Evolutionary conservation across 2,797 vertebrate species (phyloP), one percentile per base, ranked within the genome.

Genomic region (Arrhamphus sclerolepis): DNA sequence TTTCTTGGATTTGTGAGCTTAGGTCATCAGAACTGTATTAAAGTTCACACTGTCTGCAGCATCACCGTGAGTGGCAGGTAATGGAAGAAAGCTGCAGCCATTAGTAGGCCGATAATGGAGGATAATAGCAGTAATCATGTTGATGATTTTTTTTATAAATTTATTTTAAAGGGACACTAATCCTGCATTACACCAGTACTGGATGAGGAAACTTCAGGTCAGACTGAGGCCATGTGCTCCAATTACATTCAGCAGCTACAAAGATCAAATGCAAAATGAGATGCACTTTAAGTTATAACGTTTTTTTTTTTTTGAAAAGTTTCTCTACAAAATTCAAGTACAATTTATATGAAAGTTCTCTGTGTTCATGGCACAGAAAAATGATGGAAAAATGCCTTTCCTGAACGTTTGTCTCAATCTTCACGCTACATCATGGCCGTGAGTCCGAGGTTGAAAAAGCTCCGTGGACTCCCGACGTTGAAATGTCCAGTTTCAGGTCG

Each of bases 101-200:
- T 78, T 57, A 63, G 31, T 46, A 0, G 63, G 46, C 53, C 39
- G 56, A 39, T 72, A 65, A 81, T 70, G 56, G 42, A 47, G 54
- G 63, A 75, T 77, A 70, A 84, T 81, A 5, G 51, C 60, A 38
- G 56, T 67, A 70, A 79, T 84, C 54, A 72, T 20, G 6, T 0
- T 8, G 62, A 39, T 50, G 62, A 49, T 65, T 63, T 56, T 34
- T 34, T 34, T 10, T 2, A 28, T 4, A 28, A 7, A 28, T n/a
- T n/a, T n/a, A n/a, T n/a, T n/a, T n/a, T 50, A 18, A 44, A 62
- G 47, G 4, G 14, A 28, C 13, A 59, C 21, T 56, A 56, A 56
- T 59, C 55, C 26, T 38, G 44, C 49, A 29, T 63, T 57, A 42
- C 26, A 73, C 8, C n/a, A 31, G 2, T 16, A 47, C 28, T 21